These are phyloP conservation scores for Saccostrea cuccullata DNA, from an alignment of 1,140 invertebrate species.

Conservation along the genomic window DNA sequence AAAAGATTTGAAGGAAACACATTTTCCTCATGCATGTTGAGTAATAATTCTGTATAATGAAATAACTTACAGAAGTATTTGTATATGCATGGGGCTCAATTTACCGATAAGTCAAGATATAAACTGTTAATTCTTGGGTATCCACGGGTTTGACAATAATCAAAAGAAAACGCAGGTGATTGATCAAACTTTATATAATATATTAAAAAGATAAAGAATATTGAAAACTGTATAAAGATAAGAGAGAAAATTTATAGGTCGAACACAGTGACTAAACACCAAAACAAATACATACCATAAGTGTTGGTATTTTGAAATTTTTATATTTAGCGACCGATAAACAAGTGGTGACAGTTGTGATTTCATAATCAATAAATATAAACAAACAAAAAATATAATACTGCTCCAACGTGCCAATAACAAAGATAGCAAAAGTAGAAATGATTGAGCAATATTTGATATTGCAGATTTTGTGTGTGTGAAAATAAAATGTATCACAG, in stretches of 20 bases:
- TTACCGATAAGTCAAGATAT: background rate
- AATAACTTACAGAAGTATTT: no score
- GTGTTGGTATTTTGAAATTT: background rate
- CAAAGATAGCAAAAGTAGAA: conserved; percentile 2
- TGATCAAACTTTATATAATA: conserved; percentile 38
- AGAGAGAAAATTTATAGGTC: conserved; percentile 11
- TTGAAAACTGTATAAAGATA: conserved; percentile 34
- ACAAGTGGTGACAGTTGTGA: background rate
- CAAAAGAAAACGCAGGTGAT: background rate
- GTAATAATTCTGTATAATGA: no score
- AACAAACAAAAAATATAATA: conserved; percentile 42
- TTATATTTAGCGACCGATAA: conserved; percentile 34
- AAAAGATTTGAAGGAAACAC: no score
- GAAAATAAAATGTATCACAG: conserved; percentile 43
- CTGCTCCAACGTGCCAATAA: background rate
- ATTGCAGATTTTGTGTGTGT: conserved; percentile 16
- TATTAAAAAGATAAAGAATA: conserved; percentile 31
- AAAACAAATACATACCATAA: background rate
- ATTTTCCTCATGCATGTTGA: no score
- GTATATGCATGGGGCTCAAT: background rate
- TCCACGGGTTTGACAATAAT: background rate
- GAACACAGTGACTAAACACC: conserved; percentile 1
- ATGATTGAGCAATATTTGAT: conserved; percentile 37
- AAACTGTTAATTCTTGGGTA: background rate
- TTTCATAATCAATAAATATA: conserved; percentile 9